Evolutionary conservation across 2,113 vertebrate genomes (phyloP), one percentile per base, ranked within the genome.

Genomic region (Tyrannus savana): DNA sequence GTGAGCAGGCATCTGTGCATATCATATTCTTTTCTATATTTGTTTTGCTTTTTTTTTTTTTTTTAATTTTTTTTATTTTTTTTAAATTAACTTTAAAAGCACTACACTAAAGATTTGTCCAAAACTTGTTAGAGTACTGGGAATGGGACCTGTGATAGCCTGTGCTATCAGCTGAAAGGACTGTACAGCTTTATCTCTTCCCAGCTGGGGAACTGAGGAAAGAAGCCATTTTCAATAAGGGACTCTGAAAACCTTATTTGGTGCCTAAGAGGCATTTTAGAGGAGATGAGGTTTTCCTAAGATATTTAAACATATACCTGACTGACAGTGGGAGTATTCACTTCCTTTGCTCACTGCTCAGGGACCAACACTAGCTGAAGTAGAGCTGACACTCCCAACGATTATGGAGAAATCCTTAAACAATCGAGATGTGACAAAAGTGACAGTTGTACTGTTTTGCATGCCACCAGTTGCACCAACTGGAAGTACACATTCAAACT

Each of bases 391-490:
- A 74, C 22, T 72, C 42, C 33, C 1, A 3, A 39, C 4, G 52
- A 14, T 22, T 27, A 14, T 44, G 55, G 67, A 74, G 52, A 77
- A 87, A 81, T 41, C 28, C 31, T 71, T n/a, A 66, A 77, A 53
- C 33, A 85, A 55, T 8, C 23, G 22, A 64, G 31, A 83, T 76
- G 50, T 4, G 24, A 55, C 2, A 7, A 21, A 83, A 72, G 14
- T 12, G 37, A 68, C 0, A 2, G 8, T 52, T 3, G 1, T 12
- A 8, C 21, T 0, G 2, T 52, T 81, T 75, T 28, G 33, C 19
- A 2, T 14, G n/a, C 71, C 63, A 67, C 72, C 64, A 52, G 42
- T 59, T 74, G 73, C 72, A 63, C 52, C 33, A 35, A 16, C 27
- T 76, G 46, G 46, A 90, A 31, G 22, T 19, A 39, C 33, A 22